phyloP scores from a whole-genome alignment of 2,888 invertebrate species.

The Hoplodrina ambigua region DNA sequence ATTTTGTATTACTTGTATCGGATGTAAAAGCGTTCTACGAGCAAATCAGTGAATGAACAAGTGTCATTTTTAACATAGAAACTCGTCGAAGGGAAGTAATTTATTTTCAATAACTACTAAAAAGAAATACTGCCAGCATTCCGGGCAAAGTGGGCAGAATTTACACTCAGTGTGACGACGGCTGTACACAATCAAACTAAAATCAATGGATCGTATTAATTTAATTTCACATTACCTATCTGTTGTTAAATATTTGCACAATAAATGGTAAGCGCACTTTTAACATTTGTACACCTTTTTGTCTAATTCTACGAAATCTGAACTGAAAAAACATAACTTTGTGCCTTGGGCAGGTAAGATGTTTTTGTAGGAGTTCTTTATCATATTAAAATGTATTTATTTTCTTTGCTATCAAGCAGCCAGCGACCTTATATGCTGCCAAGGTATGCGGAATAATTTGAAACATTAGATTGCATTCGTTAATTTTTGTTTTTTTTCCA shows the following conservation, averaged over 20 bases:
- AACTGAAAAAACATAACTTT: neutral
- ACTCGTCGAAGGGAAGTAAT: conserved; percentile 3
- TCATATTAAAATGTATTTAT: conserved; percentile 77
- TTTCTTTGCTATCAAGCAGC: conserved; percentile 88
- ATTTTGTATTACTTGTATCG: neutral
- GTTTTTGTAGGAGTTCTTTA: conserved; percentile 29
- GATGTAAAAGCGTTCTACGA: neutral
- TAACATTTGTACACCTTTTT: conserved; percentile 26
- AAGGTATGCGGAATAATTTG: conserved; percentile 84
- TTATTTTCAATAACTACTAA: conserved; percentile 21
- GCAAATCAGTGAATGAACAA: no score
- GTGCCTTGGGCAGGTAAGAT: conserved; percentile 35
- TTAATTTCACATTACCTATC: conserved; percentile 30
- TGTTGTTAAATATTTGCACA: conserved; percentile 33
- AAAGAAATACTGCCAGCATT: neutral
- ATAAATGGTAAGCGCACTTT: conserved; percentile 42
- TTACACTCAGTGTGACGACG: conserved; percentile 3
- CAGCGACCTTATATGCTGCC: conserved; percentile 90
- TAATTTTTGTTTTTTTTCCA: conserved; percentile 46
- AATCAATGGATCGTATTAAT: conserved; percentile 17
- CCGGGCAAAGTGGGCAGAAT: conserved; percentile 13
- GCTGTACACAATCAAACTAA: conserved; percentile 3
- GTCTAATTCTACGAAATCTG: neutral
- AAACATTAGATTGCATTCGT: conserved; percentile 51
- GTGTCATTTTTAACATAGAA: no score